Percentiles rank a stretch among this genome's conserved stretches.
Conservation (phyloP, 2,888 invertebrate species). For the Eulithis prunata region DNA sequence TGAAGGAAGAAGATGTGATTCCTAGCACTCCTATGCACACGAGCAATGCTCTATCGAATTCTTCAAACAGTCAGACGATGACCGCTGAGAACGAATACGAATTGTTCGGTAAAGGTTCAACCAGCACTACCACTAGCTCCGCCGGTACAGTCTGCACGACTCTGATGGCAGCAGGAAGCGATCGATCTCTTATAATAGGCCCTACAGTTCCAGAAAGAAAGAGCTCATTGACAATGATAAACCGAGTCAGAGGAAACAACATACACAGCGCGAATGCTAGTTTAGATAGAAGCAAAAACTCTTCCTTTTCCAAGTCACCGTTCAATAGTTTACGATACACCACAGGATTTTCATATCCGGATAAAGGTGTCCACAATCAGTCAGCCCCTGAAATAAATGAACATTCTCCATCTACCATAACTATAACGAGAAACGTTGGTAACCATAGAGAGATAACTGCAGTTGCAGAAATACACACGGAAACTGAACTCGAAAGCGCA, state of each 20-base stretch:
- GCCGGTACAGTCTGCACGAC: constrained; percentile 96
- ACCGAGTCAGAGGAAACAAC: constrained; percentile 78
- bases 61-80: constrained; percentile 88
- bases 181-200: constrained; percentile 85
- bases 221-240: constrained; percentile 88
- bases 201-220: constrained; percentile 93
- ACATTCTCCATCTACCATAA: constrained; percentile 64
- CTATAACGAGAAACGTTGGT: constrained; percentile 73
- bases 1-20: constrained; percentile 87
- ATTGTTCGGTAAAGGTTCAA: constrained; percentile 95
- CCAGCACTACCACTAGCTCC: constrained; percentile 95
- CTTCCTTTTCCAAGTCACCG: constrained; percentile 71
- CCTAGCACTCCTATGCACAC: constrained; percentile 90
- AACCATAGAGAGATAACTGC: constrained; percentile 83
- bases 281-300: constrained; percentile 80
- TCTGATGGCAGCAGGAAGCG: constrained; percentile 88
- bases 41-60: constrained; percentile 88
- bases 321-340: constrained; percentile 73
- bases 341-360: constrained; percentile 64
- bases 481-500: constrained; percentile 74
- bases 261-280: constrained; percentile 82
- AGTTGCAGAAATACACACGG: constrained; percentile 83
- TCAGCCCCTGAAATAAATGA: constrained; percentile 71
- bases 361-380: constrained; percentile 67
- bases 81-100: constrained; percentile 95